These are phyloP conservation scores for Cantharis nigra DNA, from an alignment of 2,888 invertebrate species.

Conservation along the genomic window DNA sequence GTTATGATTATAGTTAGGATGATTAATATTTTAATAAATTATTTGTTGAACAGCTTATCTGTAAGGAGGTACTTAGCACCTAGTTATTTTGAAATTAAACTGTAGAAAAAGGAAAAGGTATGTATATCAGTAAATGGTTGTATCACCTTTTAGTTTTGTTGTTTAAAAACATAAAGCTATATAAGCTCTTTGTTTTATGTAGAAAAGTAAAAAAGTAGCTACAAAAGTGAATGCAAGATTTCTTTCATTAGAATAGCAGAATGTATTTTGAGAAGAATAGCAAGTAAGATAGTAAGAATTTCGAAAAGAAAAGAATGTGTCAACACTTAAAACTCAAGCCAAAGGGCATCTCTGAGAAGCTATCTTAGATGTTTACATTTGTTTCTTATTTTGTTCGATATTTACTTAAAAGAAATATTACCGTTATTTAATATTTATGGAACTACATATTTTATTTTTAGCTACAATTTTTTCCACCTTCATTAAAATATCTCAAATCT, in stretches of 20 bases:
- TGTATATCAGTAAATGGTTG: background rate
- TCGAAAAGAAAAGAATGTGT: constrained; percentile 17
- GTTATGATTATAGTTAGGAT: background rate
- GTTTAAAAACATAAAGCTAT: background rate
- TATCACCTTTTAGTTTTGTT: background rate
- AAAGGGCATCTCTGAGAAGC: constrained; percentile 20
- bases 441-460: background rate
- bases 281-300: constrained; percentile 19
- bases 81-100: background rate
- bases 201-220: constrained; percentile 10
- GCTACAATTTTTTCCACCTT: background rate
- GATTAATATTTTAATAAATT: background rate
- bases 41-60: background rate
- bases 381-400: constrained; percentile 23
- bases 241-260: constrained; percentile 8
- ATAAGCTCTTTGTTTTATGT: background rate
- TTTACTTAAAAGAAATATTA: constrained; percentile 11
- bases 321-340: constrained; percentile 20
- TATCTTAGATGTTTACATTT: constrained; percentile 23
- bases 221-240: constrained; percentile 11
- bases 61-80: too few relatives aligned
- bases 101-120: background rate
- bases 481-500: background rate
- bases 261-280: constrained; percentile 17
- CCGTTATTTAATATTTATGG: constrained; percentile 12